Percentiles rank a stretch among this genome's conserved stretches.
These are phyloP conservation scores for Nebria brevicollis DNA, from an alignment of 2,888 invertebrate species.

Conservation along the genomic window DNA sequence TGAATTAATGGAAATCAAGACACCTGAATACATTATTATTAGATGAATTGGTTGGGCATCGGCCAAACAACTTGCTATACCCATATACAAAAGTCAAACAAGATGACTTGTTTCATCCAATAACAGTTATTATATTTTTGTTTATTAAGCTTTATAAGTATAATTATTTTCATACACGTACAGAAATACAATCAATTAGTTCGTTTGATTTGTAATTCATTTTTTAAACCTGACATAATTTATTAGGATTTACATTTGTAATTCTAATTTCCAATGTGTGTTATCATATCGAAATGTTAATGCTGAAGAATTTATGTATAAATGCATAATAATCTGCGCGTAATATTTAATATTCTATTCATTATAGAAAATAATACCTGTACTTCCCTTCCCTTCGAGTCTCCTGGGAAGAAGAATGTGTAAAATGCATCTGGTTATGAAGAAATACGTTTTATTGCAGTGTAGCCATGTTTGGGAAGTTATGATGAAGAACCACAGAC, in stretches of 20 bases:
- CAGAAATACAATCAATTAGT: neutral
- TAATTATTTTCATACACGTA: too few species aligned
- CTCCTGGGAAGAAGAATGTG: too few species aligned
- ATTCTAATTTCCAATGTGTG: too few species aligned
- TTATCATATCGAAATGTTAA: too few species aligned
- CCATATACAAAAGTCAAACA: constrained; percentile 6
- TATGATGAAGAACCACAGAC: neutral
- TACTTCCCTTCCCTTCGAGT: too few species aligned
- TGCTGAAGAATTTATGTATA: too few species aligned
- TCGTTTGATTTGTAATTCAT: neutral
- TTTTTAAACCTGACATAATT: neutral
- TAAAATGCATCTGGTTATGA: too few species aligned
- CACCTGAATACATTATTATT: constrained; percentile 41
- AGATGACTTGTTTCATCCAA: constrained; percentile 24
- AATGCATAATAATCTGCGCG: too few species aligned
- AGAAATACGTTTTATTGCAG: neutral
- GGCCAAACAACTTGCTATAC: neutral
- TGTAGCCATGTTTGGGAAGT: neutral
- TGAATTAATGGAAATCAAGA: constrained; percentile 45
- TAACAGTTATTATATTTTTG: neutral
- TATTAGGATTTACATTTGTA: neutral
- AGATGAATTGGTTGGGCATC: constrained; percentile 30
- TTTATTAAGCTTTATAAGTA: neutral
- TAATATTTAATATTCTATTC: too few species aligned
- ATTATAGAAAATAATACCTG: too few species aligned